Base-by-base conservation (phyloP, 2,797 vertebrate genomes). In the Platyrinchus mystaceus region DNA sequence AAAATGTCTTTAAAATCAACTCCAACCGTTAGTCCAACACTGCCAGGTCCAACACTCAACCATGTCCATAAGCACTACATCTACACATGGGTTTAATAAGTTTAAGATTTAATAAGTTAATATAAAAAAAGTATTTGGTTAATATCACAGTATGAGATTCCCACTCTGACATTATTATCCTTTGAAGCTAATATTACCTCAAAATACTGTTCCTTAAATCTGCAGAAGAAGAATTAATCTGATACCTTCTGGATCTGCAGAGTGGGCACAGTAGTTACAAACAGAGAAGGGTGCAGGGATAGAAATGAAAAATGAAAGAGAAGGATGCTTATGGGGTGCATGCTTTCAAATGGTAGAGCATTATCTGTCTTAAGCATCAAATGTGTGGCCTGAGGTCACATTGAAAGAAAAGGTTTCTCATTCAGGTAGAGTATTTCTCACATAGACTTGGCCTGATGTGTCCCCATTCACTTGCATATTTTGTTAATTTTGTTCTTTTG, bases 281-380 rank as follows among this genome's bases (percentile, higher is more conserved):
- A 34, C 24, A 47, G n/a, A 15, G 23, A 52, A 67, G 17, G 70
- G 63, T 55, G 68, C 5, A 73, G 43, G 23, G 32, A 44, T 41
- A 60, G 26, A 70, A 84, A 83, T 30, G 49, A n/a, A 68, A 53
- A 74, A 70, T 12, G 10, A 58, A 84, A 66, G 49, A 53, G n/a
- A 89, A 67, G 63, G 24, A 47, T 87, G 14, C 37, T 89, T 63
- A 63, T 17, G 20, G 80, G 22, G 22, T 2, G 5, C 8, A 8
- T 56, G 34, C 26, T 73, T 77, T 41, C 37, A 77, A 84, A 62
- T 21, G 21, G 14, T 18, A 24, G 5, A 53, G 12, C 37, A 49
- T 41, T 49, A 43, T 30, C 70, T 2, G 1, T 14, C 47, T 56
- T 0, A 4, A 58, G 36, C 27, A 32, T 2, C 0, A 0, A 26